Percentiles rank a stretch among this genome's conserved stretches.
Evolutionary conservation across 2,888 invertebrate species (phyloP).

Genomic region (Nemotelus nigrinus): DNA sequence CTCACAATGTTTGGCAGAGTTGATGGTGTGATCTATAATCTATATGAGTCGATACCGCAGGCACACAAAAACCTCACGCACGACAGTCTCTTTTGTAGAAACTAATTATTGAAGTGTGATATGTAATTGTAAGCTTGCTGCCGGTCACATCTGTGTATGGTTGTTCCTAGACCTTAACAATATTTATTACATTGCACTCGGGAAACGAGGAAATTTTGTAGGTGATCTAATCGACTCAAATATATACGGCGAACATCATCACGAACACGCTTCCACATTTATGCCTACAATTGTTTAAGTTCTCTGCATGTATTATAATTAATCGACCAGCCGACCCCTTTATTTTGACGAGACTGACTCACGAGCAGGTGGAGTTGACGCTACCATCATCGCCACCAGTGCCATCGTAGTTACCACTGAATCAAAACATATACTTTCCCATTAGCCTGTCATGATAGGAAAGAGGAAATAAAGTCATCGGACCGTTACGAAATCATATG

Average conservation of each 20-base stretch:
- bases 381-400: slow-evolving; percentile 16
- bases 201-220: neutral
- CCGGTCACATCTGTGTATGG: slow-evolving; percentile 7
- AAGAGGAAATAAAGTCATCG: slow-evolving; percentile 47
- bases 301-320: slow-evolving; percentile 16
- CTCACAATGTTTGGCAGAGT: neutral
- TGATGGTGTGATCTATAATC: neutral
- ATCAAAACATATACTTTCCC: slow-evolving; percentile 34
- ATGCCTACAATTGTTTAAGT: too few species aligned
- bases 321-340: slow-evolving; percentile 30
- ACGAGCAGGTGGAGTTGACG: slow-evolving; percentile 45
- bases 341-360: neutral
- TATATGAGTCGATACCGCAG: neutral
- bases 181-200: neutral
- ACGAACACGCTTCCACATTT: too few species aligned
- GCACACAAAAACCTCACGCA: neutral
- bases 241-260: too few species aligned
- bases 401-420: slow-evolving; percentile 14
- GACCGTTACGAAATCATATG: slow-evolving; percentile 48
- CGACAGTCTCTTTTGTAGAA: slow-evolving; percentile 20
- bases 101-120: slow-evolving; percentile 22
- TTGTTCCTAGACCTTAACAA: neutral
- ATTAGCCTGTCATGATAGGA: slow-evolving; percentile 31
- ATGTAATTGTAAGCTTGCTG: slow-evolving; percentile 8
- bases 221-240: neutral